Evolutionary conservation across 2,888 invertebrate genomes (phyloP), one percentile per base, ranked within the genome.

Genomic region (Hypselothyrea guttata): DNA sequence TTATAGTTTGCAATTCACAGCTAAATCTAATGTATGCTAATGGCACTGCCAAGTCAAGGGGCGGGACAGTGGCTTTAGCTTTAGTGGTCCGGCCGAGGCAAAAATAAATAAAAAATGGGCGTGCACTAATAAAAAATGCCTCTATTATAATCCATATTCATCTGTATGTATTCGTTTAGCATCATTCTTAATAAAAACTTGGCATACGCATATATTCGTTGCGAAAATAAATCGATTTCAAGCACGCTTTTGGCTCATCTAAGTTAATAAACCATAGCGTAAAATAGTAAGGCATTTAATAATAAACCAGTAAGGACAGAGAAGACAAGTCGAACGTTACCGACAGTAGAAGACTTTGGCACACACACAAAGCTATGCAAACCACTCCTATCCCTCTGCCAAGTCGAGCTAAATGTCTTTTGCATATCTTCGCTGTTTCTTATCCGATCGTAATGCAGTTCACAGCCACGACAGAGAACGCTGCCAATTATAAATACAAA

Each of bases 191-290:
- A 35, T 8, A 8, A 22, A n/a, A 8, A 30, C 18, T 37, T 11
- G 44, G 34, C 18, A 13, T 28, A 30, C 11, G 30, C 27, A 18
- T 28, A 16, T 27, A n/a, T 31, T 5, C n/a, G 15, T 35, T 59
- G 35, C 27, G 1, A 8, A 34, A 53, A 33, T 41, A 27, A 27
- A 11, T 4, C 8, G 5, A 38, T 33, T 40, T 35, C 27, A 13
- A 30, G 42, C 58, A 73, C 58, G 63, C 52, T 56, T 57, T 60
- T 57, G 34, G 38, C 44, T 72, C 44, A 63, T 57, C 69, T 47
- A 63, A 44, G 18, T 38, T 12, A 34, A 51, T 35, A 55, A 22
- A 28, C 44, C 51, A 57, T 34, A 35, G 4, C n/a, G 40, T 49
- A 30, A 56, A 38, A 35, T 34, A 42, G 11, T 28, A 9, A 37